These are phyloP conservation scores for Carassius auratus DNA, from an alignment of 2,113 vertebrate genomes.

Conservation along the genomic window DNA sequence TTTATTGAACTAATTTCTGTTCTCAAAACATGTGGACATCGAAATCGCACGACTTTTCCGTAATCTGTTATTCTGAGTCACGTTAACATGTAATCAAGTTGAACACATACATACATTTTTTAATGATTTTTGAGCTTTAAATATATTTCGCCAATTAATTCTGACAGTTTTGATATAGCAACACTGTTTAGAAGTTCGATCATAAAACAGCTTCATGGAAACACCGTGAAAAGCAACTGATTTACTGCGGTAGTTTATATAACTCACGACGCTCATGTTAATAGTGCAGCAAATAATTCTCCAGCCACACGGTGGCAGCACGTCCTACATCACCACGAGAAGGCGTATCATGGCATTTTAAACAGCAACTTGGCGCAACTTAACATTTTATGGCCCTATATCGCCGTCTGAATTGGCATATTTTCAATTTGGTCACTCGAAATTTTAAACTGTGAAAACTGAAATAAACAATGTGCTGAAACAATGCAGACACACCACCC, in stretches of 20 bases:
- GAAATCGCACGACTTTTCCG: no score
- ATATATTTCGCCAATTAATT: background rate
- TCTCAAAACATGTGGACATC: background rate
- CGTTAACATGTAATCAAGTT: background rate
- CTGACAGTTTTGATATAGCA: background rate
- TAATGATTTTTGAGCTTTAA: background rate
- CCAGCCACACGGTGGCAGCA: background rate
- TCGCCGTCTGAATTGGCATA: background rate
- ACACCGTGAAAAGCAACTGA: background rate
- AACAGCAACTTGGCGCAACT: background rate
- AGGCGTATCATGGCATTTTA: background rate
- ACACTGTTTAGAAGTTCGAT: background rate
- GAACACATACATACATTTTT: background rate
- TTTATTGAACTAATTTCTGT: background rate
- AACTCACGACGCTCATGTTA: slow-evolving; percentile 11
- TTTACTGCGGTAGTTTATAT: background rate
- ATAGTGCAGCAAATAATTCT: background rate
- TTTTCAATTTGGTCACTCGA: background rate
- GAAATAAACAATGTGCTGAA: background rate
- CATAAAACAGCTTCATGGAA: background rate
- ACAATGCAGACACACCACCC: slow-evolving; percentile 21
- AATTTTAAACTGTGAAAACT: background rate
- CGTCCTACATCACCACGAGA: background rate
- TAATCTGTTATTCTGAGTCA: background rate
- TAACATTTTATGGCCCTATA: background rate